Base-by-base conservation (phyloP, 2,888 invertebrate genomes). In the Trachelus stipa region DNA sequence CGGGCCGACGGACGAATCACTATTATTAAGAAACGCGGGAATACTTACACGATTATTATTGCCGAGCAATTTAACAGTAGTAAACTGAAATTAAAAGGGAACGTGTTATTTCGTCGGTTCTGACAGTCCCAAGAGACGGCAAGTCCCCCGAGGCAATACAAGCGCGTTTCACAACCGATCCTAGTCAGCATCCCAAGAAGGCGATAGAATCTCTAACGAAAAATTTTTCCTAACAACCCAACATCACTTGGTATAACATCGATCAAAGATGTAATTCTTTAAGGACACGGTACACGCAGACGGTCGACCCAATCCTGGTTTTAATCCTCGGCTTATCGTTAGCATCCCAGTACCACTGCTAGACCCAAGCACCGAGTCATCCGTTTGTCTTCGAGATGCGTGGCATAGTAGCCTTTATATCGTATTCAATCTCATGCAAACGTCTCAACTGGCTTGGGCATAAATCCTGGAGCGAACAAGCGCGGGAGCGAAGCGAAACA, bases 371-470 rank as follows among this genome's bases (percentile, higher is more conserved):
- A 56, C 56, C 56, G 23, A 56, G 56, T 56, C 56, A 56, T 56
- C 56, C 56, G n/a, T 40, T 71, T 31, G 12, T 23, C 33, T 69
- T 56, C 77, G 68, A 34, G 71, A 33, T 71, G 34, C 71, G 71
- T 71, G 71, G 71, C 71, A 34, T 34, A 33, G 85, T 85, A 85
- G 86, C 85, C 82, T 80, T 81, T 83, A 79, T 87, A 88, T 87
- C 87, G 86, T 85, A 84, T 84, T 87, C 86, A 87, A 88, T 88
- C 88, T 90, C 86, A 85, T 88, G 89, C 89, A 89, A 91, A 91
- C 90, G 90, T 91, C 90, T 91, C 90, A 90, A 91, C 90, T 90
- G 88, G 86, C 86, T 85, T 85, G 82, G 84, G 87, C 88, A 91
- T 91, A 91, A 91, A 91, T 91, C 89, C 87, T 88, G 78, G 84